phyloP scores from a whole-genome alignment of 2,113 vertebrate species.

The Carassius auratus region DNA sequence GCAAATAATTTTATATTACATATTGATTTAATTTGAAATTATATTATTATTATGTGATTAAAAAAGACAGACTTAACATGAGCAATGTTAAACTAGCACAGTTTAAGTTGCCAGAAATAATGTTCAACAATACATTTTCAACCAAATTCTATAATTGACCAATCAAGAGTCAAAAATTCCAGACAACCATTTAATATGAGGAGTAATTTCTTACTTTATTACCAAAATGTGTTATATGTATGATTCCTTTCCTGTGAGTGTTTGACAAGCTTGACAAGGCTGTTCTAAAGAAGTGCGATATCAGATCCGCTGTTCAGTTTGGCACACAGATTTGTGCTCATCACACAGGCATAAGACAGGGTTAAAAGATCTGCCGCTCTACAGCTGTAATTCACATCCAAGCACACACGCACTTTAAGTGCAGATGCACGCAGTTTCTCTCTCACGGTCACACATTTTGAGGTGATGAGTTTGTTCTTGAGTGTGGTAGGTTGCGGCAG shows the following conservation, averaged over 20 bases:
- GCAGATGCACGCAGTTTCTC: conserved; percentile 46
- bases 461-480: conserved; percentile 54
- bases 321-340: conserved; percentile 31
- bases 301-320: neutral
- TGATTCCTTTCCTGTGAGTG: neutral
- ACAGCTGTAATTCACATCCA: conserved; percentile 13
- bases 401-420: conserved; percentile 32
- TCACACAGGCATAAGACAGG: conserved; percentile 37
- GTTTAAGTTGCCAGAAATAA: neutral
- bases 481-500: conserved; percentile 42
- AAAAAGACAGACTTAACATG: neutral
- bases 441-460: conserved; percentile 43
- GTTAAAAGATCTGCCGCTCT: neutral
- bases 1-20: neutral
- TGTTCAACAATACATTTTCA: neutral
- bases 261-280: neutral
- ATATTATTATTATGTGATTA: neutral
- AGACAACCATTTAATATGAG: neutral
- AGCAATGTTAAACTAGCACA: neutral
- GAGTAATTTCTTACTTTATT: neutral
- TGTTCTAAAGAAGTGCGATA: neutral
- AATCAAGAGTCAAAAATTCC: neutral
- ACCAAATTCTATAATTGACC: neutral
- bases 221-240: neutral
- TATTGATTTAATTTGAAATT: neutral